Base-by-base conservation (phyloP, 1,140 invertebrate species). In the Panagrolaimus sp. region DNA sequence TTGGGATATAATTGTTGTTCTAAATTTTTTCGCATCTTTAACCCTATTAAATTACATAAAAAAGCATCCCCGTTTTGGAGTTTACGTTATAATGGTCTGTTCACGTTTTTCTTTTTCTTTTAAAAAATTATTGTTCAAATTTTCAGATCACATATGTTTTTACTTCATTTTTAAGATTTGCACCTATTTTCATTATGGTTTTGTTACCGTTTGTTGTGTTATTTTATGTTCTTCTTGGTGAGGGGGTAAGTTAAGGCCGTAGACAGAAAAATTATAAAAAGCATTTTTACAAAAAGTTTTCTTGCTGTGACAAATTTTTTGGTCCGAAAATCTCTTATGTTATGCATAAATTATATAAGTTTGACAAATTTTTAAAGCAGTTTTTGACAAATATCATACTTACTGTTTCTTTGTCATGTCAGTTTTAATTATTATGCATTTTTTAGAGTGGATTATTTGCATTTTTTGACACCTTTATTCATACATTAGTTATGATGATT, bases 131-230 rank as follows among this genome's bases (percentile, higher is more conserved):
- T n/a, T n/a, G n/a, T 38, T 38, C 7, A 38, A 38, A 38, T 38
- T 38, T 38, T 7, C 7, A 38, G 32, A 38, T 38, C 2, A 38
- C 32, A 4, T 38, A 38, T 38, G 32, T 28, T 21, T 58, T 21
- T 8, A 58, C 14, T 21, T 58, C 52, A 24, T 58, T 58, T 24
- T 26, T 58, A 21, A 21, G 52, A 12, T 58, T 58, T 6, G 14
- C 52, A 21, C 52, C 52, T 21, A 28, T 58, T 2, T 58, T 58
- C 17, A n/a, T 58, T 10, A 58, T 58, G 52, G 21, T 58, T 58
- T 58, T 58, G 52, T 21, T 28, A n/a, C 52, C 52, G 17, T 58
- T 58, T 58, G 52, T 58, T 58, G 52, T 58, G 52, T 21, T 28
- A 0, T 58, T 58, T 21, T 28, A 58, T 58, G 52, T 58, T 24